Percentiles rank a stretch among this genome's conserved stretches.
Evolutionary conservation across 2,797 vertebrate genomes (phyloP).

Genomic region (Forpus xanthops): DNA sequence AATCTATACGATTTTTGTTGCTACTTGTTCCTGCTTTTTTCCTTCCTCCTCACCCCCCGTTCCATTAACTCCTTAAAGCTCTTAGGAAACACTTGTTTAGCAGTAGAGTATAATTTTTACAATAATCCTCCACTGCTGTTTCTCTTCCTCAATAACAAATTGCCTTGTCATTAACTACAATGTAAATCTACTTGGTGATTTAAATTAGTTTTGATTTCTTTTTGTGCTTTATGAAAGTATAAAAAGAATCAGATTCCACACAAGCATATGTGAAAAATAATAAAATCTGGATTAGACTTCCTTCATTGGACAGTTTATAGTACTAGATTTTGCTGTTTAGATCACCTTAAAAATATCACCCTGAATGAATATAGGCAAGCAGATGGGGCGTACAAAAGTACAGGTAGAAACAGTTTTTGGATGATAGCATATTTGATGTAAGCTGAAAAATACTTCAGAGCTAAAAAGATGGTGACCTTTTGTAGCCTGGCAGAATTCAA

Average conservation of each 20-base stretch:
- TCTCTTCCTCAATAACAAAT: neutral
- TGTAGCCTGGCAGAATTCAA: neutral
- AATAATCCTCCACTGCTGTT: neutral
- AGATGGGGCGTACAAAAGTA: neutral
- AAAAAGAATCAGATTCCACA: neutral
- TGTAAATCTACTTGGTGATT: neutral
- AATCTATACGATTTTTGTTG: neutral
- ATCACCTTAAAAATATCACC: neutral
- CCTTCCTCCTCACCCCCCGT: neutral
- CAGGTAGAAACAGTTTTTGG: neutral
- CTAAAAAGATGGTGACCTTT: neutral
- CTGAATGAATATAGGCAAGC: neutral
- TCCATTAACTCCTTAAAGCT: neutral
- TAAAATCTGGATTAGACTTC: neutral
- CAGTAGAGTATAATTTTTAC: neutral
- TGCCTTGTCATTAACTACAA: neutral
- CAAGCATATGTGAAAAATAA: neutral
- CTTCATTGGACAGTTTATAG: neutral
- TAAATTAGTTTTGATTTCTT: neutral
- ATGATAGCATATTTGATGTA: neutral
- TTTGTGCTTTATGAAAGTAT: neutral
- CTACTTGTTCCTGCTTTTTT: fast-evolving
- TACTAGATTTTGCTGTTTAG: neutral
- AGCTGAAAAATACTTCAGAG: neutral
- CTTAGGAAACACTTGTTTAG: neutral